A percentile compares a stretch with the other conserved stretches of the same genome.
Conservation (phyloP, 2,113 vertebrate species). For the Athene noctua region DNA sequence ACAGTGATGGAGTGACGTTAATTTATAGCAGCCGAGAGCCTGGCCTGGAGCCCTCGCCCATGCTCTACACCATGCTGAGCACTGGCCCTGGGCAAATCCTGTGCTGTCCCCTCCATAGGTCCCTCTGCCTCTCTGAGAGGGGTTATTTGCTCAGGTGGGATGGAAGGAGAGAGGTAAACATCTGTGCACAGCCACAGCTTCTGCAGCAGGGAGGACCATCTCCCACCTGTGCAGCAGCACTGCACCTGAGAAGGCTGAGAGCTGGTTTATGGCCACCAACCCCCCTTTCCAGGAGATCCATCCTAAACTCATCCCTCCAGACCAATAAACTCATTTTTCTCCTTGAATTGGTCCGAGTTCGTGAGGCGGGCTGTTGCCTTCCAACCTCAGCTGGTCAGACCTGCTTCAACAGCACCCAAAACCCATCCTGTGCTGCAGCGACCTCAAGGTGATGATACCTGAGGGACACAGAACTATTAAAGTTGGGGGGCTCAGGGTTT, state of each 20-base stretch:
- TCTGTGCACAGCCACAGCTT: background rate
- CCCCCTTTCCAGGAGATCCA: background rate
- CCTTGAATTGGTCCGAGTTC: background rate
- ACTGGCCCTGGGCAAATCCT: background rate
- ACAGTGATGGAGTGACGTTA: background rate
- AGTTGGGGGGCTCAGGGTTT: background rate
- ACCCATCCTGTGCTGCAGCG: fast-evolving
- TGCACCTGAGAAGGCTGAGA: background rate
- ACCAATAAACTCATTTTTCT: background rate
- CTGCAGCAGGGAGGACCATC: background rate
- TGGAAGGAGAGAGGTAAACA: background rate
- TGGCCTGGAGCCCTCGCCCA: background rate
- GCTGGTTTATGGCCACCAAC: background rate
- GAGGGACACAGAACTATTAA: background rate
- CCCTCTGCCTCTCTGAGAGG: background rate
- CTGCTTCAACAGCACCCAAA: background rate
- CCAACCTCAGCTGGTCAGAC: background rate
- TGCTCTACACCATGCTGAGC: background rate
- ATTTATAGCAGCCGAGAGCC: background rate
- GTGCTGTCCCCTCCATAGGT: background rate
- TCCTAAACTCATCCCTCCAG: background rate
- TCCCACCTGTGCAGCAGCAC: background rate
- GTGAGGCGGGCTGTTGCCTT: background rate
- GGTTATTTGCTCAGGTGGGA: background rate
- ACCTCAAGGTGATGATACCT: background rate